Evolutionary conservation across 53 echinoderm and acorn worm species (phyloP).

Genomic region (Paracentrotus lividus): DNA sequence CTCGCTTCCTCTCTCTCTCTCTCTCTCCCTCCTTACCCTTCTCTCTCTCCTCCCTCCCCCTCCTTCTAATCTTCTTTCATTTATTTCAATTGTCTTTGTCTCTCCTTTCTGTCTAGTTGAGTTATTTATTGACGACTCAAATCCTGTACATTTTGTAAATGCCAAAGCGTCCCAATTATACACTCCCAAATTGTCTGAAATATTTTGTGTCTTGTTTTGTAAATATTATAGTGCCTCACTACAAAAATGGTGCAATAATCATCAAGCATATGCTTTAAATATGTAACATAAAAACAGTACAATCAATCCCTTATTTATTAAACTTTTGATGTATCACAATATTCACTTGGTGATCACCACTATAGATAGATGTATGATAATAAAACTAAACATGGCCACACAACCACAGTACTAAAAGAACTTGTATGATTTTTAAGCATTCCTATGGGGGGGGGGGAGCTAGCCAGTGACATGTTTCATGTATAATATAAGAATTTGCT

Average conservation of each 20-base stretch:
- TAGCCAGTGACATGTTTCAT: too few species aligned
- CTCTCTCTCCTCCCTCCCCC: too few species aligned
- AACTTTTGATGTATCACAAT: background rate
- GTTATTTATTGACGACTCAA: background rate
- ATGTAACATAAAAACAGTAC: constrained; percentile 7
- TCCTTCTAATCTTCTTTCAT: too few species aligned
- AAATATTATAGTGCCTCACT: background rate
- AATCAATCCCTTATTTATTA: background rate
- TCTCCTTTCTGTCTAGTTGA: background rate
- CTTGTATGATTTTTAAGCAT: too few species aligned
- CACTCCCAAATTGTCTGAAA: background rate
- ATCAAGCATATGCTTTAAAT: constrained; percentile 3
- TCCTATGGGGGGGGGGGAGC: too few species aligned
- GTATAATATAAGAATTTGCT: too few species aligned
- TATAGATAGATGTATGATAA: background rate
- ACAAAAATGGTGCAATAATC: constrained; percentile 36
- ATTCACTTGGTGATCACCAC: background rate
- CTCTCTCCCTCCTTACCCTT: background rate
- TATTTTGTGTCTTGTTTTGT: background rate
- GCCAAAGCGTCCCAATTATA: background rate
- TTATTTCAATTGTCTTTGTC: too few species aligned
- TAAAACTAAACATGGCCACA: too few species aligned
- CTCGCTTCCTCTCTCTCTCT: background rate
- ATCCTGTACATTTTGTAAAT: background rate
- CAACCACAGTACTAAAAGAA: too few species aligned